Evolutionary conservation across 2,888 invertebrate genomes (phyloP), one percentile per base, ranked within the genome.

Genomic region (Allophyes oxyacanthae): DNA sequence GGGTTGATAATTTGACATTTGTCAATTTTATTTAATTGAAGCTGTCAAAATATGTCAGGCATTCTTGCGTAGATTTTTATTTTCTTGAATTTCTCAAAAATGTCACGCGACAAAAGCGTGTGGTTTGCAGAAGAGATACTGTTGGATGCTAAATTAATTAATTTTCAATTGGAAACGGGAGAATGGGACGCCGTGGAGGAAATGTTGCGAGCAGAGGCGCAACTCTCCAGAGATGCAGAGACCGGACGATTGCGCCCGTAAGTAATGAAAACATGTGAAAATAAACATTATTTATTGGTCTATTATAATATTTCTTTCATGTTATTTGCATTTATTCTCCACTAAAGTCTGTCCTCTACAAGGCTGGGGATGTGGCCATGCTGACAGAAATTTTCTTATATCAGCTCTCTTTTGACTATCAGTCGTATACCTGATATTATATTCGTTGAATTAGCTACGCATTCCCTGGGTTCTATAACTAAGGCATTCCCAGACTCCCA

Each of bases 101-200:
- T 94, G 94, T 94, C 94, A 54, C 88, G 94, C 62, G 94, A 94
- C 82, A 94, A 94, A 87, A 94, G 93, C 73, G 94, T 94, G 36
- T 94, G 94, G 94, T 94, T 94, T 68, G 94, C 93, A 6, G 94
- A 94, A 79, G 94, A 94, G 75, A 94, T 94, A 71, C 77, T 94
- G 44, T 78, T 94, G 57, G 94, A 94, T 79, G 94, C 94, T 7
- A 94, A 94, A 77, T 83, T 94, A 42, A 94, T 94, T 34, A 94
- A 94, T 76, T 92, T 88, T 49, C 94, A 94, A 76, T 75, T 94
- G 64, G 94, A 94, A 77, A 88, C 92, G 0, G 94, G 94, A 78
- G 94, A 94, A 88, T 94, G 93, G 92, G 91, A 92, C 49, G 91
- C 93, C 26, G 92, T 95, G 0, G 94, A 94, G 66, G 94, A 94